Conservation (phyloP, 2,113 vertebrate species). For the Sminthopsis crassicaudata region DNA sequence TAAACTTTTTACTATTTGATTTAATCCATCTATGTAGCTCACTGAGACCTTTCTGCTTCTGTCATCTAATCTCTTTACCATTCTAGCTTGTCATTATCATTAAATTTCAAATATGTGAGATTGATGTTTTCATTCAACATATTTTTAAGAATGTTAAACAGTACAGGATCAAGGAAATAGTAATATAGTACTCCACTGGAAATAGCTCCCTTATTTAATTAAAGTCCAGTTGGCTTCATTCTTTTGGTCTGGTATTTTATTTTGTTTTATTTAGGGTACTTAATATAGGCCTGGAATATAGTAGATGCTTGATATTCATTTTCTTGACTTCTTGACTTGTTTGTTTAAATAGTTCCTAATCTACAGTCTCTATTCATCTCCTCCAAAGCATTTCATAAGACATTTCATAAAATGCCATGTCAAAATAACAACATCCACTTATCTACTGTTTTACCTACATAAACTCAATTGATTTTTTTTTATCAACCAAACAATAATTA, state of each 20-base stretch:
- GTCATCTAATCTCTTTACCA: neutral
- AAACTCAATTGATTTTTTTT: neutral
- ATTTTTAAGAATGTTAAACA: neutral
- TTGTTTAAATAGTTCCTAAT: neutral
- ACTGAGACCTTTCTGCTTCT: neutral
- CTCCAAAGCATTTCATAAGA: neutral
- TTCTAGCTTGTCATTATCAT: neutral
- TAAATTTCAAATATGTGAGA: neutral
- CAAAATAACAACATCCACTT: neutral
- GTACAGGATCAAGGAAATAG: neutral
- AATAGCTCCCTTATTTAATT: neutral
- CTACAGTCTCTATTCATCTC: neutral
- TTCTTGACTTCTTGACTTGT: neutral
- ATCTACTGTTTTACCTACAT: neutral
- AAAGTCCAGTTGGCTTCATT: neutral
- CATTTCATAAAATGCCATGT: neutral
- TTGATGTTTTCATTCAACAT: neutral
- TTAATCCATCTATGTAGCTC: neutral
- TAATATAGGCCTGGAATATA: neutral
- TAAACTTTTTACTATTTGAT: neutral
- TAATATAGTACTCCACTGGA: neutral
- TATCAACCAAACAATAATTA: neutral
- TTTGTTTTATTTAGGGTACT: neutral
- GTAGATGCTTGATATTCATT: neutral
- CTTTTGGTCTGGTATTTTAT: neutral